Evolutionary conservation across 2,888 invertebrate species (phyloP).

Genomic region (Drosophila birchii): DNA sequence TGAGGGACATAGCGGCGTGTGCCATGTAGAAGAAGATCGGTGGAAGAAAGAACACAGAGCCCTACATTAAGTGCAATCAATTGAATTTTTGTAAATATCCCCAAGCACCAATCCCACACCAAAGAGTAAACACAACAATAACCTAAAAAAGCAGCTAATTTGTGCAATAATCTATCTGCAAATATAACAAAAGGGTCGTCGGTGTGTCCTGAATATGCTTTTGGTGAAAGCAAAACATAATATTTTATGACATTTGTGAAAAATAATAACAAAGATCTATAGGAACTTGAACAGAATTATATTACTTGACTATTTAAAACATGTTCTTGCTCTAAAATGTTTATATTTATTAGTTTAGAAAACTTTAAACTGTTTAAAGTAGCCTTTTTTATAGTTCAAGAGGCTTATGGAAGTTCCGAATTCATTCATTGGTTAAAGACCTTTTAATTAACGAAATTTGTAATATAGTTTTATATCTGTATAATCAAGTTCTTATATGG

Average conservation of each 20-base stretch:
- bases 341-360: too few relatives aligned
- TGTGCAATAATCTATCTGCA: background rate
- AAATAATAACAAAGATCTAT: background rate
- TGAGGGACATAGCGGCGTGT: slow-evolving; percentile 25
- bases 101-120: slow-evolving; percentile 23
- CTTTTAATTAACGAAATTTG: background rate
- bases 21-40: slow-evolving; percentile 33
- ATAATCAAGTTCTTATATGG: background rate
- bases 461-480: background rate
- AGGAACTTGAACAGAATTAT: background rate
- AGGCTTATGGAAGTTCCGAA: background rate
- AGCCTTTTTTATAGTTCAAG: background rate
- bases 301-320: too few relatives aligned
- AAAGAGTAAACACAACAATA: slow-evolving; percentile 7
- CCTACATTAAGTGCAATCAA: slow-evolving; percentile 42
- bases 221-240: background rate
- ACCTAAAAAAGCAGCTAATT: background rate
- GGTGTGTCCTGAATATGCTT: background rate
- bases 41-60: slow-evolving; percentile 16
- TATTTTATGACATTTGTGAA: background rate
- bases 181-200: background rate
- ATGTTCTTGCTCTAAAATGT: too few relatives aligned
- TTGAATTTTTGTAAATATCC: slow-evolving; percentile 49
- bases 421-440: too few relatives aligned
- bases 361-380: background rate